Evolutionary conservation across 2,113 vertebrate genomes (phyloP).

Genomic region (Datnioides undecimradiatus): DNA sequence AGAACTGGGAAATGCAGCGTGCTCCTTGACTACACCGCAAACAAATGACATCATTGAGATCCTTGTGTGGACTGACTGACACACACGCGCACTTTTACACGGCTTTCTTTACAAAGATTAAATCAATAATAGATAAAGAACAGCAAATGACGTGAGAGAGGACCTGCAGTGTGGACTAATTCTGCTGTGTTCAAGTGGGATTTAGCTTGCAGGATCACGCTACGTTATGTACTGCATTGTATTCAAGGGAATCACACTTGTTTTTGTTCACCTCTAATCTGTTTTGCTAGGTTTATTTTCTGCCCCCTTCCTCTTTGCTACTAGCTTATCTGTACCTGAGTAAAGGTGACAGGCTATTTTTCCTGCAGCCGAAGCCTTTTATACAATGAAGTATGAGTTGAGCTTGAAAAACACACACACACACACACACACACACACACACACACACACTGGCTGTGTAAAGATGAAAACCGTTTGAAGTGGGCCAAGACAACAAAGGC

Average conservation of each 20-base stretch:
- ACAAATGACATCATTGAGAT: slow-evolving; percentile 62
- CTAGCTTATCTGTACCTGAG: slow-evolving; percentile 33
- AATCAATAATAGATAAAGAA: slow-evolving; percentile 62
- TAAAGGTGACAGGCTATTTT: too few relatives aligned
- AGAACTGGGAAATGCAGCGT: slow-evolving; percentile 5
- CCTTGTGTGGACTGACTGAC: slow-evolving; percentile 21
- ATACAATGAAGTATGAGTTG: slow-evolving; percentile 15
- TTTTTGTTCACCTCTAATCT: slow-evolving; percentile 44
- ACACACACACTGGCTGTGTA: background rate
- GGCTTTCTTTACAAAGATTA: slow-evolving; percentile 33
- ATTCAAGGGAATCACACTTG: background rate
- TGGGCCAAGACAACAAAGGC: slow-evolving; percentile 46
- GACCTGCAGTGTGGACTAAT: background rate
- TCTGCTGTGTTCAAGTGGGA: background rate
- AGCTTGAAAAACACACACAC: slow-evolving; percentile 18
- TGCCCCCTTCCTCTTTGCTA: background rate
- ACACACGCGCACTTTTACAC: background rate
- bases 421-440: too few relatives aligned
- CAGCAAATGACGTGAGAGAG: slow-evolving; percentile 25
- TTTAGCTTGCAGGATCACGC: too few relatives aligned
- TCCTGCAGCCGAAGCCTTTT: slow-evolving; percentile 17
- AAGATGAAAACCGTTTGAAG: slow-evolving; percentile 43
- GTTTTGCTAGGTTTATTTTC: slow-evolving; percentile 11
- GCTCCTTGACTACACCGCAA: slow-evolving; percentile 20
- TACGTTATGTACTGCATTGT: background rate